A percentile compares a stretch with the other conserved stretches of the same genome.
phyloP scores from a whole-genome alignment of 2,888 invertebrate genomes.

The Andricus quercusramuli region DNA sequence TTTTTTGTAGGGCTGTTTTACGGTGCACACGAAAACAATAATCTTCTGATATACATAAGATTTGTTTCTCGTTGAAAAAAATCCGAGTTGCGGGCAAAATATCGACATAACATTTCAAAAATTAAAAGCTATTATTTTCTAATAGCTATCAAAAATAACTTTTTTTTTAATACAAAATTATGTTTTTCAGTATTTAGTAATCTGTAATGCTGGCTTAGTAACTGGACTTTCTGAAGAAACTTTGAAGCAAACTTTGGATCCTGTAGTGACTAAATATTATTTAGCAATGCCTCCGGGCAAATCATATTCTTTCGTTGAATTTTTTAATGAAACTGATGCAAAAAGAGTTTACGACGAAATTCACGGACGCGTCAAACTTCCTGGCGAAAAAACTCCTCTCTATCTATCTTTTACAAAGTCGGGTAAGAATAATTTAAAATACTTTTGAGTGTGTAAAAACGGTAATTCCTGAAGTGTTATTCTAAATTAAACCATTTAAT shows the following conservation, averaged over 20 bases:
- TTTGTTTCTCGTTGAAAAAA: no score
- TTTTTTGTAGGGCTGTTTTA: no score
- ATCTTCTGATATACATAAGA: no score
- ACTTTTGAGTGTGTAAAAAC: no score
- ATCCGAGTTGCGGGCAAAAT: no score
- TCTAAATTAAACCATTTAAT: no score
- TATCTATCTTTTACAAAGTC: slow-evolving; percentile 84
- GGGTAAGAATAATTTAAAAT: slow-evolving; percentile 78
- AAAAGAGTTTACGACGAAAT: slow-evolving; percentile 80
- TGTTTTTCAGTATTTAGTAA: slow-evolving; percentile 83
- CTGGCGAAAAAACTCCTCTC: slow-evolving; percentile 82
- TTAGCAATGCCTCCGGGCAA: slow-evolving; percentile 88
- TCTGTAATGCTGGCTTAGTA: slow-evolving; percentile 94
- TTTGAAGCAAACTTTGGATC: slow-evolving; percentile 80
- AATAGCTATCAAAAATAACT: no score
- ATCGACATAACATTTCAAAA: no score
- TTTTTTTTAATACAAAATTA: slow-evolving; percentile 23
- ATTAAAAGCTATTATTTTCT: no score
- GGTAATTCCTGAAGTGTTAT: no score
- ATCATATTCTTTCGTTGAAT: slow-evolving; percentile 89
- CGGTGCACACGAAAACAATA: no score
- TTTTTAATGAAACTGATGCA: slow-evolving; percentile 80
- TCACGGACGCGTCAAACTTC: slow-evolving; percentile 82
- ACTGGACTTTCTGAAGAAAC: slow-evolving; percentile 87
- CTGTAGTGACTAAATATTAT: slow-evolving; percentile 81